phyloP scores from a whole-genome alignment of 2,888 invertebrate species.

The Volucella zonaria region DNA sequence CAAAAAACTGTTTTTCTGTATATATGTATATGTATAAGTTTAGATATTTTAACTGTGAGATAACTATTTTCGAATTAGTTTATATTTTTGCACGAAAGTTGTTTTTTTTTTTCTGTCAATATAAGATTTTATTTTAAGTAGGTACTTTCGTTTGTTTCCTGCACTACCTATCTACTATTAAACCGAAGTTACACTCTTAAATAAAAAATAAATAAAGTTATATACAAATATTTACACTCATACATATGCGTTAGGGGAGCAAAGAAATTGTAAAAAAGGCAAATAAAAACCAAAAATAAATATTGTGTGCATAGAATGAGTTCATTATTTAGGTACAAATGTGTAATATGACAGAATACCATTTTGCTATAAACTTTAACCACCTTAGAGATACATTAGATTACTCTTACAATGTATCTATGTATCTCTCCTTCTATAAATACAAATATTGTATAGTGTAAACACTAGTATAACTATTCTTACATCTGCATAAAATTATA shows the following conservation, averaged over 20 bases:
- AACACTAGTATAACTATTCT: slow-evolving; percentile 21
- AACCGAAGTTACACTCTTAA: slow-evolving; percentile 18
- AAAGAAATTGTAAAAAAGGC: too few species aligned
- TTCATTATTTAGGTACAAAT: neutral
- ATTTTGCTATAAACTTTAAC: slow-evolving; percentile 59
- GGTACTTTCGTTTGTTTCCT: slow-evolving; percentile 1
- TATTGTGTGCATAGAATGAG: neutral
- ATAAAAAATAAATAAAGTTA: slow-evolving; percentile 9
- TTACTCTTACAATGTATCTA: slow-evolving; percentile 3
- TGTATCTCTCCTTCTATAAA: slow-evolving; percentile 32
- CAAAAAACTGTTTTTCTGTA: slow-evolving; percentile 2
- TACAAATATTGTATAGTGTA: neutral
- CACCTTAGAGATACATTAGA: slow-evolving; percentile 44
- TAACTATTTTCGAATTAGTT: slow-evolving; percentile 31
- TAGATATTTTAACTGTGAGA: slow-evolving; percentile 23
- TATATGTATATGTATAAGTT: slow-evolving; percentile 53
- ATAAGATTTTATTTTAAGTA: neutral
- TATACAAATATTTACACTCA: slow-evolving; percentile 39
- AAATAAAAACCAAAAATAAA: too few species aligned
- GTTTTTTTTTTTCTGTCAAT: neutral
- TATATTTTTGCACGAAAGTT: slow-evolving; percentile 4
- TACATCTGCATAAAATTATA: slow-evolving; percentile 4
- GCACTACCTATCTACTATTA: neutral
- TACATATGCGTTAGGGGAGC: neutral
- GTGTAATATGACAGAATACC: slow-evolving; percentile 25